Conservation (phyloP, 2,888 invertebrate genomes). For the Ennomos fuscantarius region DNA sequence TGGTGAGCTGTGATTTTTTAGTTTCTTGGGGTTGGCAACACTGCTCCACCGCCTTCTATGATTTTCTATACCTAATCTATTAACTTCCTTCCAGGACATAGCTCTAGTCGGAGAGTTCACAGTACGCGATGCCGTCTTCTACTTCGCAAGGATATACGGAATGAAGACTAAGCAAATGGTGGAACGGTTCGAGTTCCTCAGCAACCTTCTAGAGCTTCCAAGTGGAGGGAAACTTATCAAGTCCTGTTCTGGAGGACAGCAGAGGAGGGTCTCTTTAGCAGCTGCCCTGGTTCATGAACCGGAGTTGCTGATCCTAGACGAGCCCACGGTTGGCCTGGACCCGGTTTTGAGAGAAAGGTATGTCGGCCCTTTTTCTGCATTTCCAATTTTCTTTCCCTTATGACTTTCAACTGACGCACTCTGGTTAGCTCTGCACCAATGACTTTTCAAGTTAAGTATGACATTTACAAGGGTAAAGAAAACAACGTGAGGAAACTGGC, state of each 20-base stretch:
- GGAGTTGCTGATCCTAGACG: constrained; percentile 94
- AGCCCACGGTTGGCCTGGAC: constrained; percentile 97
- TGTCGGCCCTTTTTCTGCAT: constrained; percentile 38
- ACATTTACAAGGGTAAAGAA: no score
- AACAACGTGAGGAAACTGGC: no score
- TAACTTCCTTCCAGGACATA: constrained; percentile 86
- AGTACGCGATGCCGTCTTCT: constrained; percentile 92
- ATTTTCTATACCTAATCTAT: no score
- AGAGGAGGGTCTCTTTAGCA: constrained; percentile 94
- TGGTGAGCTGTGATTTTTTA: no score
- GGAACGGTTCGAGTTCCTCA: constrained; percentile 88
- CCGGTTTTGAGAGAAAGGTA: constrained; percentile 93
- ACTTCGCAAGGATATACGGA: constrained; percentile 94
- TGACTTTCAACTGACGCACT: no score
- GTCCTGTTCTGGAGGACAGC: constrained; percentile 94
- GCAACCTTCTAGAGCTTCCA: constrained; percentile 91
- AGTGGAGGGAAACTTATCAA: constrained; percentile 87
- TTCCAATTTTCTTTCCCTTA: no score
- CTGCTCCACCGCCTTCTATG: no score
- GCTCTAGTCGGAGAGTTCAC: constrained; percentile 92
- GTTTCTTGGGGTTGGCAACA: no score
- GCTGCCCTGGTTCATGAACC: constrained; percentile 95
- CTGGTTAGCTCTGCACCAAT: no score
- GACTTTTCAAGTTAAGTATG: no score
- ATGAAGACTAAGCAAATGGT: constrained; percentile 87